Evolutionary conservation across 2,888 invertebrate genomes (phyloP), one percentile per base, ranked within the genome.

Genomic region (Strigamia maritima): DNA sequence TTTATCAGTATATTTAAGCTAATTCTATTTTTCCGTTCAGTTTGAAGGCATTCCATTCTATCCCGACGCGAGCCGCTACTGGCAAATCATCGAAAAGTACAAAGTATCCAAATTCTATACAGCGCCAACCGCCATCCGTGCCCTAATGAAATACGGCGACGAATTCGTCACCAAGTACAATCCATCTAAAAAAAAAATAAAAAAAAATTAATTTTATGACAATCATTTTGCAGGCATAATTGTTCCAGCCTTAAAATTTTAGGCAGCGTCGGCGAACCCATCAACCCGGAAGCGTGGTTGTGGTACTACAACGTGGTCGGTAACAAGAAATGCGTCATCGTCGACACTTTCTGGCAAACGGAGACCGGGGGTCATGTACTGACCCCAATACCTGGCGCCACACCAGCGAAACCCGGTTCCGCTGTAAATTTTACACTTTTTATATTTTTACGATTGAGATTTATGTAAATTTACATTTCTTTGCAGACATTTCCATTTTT

Each of bases 331-430:
- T 89, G 88, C 87, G 94, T 97, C 79, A 93, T 99, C 84, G 95
- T 94, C 0, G 99, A 99, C 86, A 99, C 99, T 0, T 99, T 97
- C 88, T 99, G 98, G 98, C 99, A 99, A 88, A 99, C 99, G 0
- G 99, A 99, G 89, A 99, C 98, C 6, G 98, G 98, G 10, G 98
- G 98, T 0, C 98, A 98, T 87, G 94, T 98, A 24, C 90, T 99
- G 75, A 97, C 98, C 44, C 95, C 98, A 3, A 87, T 99, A 77
- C 98, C 99, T 0, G 98, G 97, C 24, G 95, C 95, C 24, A 97
- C 95, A 1, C 94, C 96, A 16, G 94, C 96, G 91, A 99, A 99
- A 87, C 98, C 99, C 0, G 98, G 98, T 80, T 94, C 98, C 80
- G 98, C 99, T 81, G 97, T 97, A 88, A 91, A 92, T n/a, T 89